Evolutionary conservation across 2,113 vertebrate species (phyloP).

Genomic region (Silurus asotus): DNA sequence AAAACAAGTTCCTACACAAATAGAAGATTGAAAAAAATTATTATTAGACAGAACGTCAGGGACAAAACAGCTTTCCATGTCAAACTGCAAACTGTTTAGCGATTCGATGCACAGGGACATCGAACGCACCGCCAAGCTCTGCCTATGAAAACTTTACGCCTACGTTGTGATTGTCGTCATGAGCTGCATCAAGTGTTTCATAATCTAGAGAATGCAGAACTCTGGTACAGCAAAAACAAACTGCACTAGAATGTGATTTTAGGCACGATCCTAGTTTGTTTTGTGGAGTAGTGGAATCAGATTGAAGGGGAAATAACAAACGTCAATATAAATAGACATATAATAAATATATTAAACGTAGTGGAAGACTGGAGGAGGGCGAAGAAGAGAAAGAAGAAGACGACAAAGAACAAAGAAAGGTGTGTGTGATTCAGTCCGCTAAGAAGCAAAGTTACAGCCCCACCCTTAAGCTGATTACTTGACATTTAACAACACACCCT

Average conservation of each 20-base stretch:
- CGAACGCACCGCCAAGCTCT: background rate
- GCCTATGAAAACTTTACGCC: background rate
- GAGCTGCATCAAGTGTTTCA: background rate
- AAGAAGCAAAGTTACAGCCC: too few species aligned
- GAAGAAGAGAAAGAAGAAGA: too few species aligned
- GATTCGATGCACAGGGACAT: background rate
- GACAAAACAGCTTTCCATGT: background rate
- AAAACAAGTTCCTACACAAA: too few species aligned
- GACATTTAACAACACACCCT: too few species aligned
- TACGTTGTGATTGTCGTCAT: background rate
- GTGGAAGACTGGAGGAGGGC: too few species aligned
- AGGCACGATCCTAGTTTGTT: background rate
- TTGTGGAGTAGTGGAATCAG: too few species aligned
- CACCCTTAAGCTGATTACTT: too few species aligned
- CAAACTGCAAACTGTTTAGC: background rate
- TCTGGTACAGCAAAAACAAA: background rate
- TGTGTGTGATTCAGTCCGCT: too few species aligned
- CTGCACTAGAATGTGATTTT: background rate
- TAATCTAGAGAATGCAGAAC: background rate
- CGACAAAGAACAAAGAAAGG: too few species aligned
- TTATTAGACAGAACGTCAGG: background rate
- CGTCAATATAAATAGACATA: too few species aligned
- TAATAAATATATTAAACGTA: too few species aligned
- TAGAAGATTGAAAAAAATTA: background rate
- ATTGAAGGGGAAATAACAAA: too few species aligned